Evolutionary conservation across 2,797 vertebrate genomes (phyloP).

Genomic region (Distichodus sexfasciatus): DNA sequence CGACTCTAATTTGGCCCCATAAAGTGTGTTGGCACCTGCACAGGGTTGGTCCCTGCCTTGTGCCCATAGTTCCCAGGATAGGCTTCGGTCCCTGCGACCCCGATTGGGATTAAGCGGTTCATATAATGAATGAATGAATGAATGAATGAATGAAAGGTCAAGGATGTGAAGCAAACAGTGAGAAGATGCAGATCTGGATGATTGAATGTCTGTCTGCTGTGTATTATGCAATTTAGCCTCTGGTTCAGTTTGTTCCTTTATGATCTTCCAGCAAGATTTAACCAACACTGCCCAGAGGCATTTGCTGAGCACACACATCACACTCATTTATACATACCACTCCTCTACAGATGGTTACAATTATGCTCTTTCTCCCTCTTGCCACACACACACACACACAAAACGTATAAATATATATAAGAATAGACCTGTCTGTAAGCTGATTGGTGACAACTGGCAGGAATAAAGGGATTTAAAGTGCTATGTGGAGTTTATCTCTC

Average conservation of each 20-base stretch:
- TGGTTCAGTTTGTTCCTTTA: slow-evolving; percentile 58
- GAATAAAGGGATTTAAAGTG: not conserved
- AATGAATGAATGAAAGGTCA: not conserved
- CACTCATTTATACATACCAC: slow-evolving; percentile 6
- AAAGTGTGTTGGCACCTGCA: no score
- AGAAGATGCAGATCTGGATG: slow-evolving; percentile 45
- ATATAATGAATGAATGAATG: not conserved
- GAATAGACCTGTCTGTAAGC: not conserved
- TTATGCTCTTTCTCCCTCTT: not conserved
- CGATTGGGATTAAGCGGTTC: no score
- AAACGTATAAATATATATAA: not conserved
- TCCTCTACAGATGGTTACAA: slow-evolving; percentile 15
- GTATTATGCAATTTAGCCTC: slow-evolving; percentile 57
- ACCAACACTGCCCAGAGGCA: slow-evolving; percentile 35
- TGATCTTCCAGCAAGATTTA: slow-evolving; percentile 43
- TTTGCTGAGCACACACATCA: slow-evolving; percentile 5
- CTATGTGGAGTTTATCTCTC: not conserved
- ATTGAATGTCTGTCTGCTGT: slow-evolving; percentile 19
- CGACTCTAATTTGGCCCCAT: no score
- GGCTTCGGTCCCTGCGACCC: no score
- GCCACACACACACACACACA: not conserved
- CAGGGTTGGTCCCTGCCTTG: no score
- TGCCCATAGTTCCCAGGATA: no score
- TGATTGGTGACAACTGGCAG: not conserved
- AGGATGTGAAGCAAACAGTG: slow-evolving; percentile 40